Evolutionary conservation across 2,113 vertebrate species (phyloP).

Genomic region (Gymnocephalus cernua): DNA sequence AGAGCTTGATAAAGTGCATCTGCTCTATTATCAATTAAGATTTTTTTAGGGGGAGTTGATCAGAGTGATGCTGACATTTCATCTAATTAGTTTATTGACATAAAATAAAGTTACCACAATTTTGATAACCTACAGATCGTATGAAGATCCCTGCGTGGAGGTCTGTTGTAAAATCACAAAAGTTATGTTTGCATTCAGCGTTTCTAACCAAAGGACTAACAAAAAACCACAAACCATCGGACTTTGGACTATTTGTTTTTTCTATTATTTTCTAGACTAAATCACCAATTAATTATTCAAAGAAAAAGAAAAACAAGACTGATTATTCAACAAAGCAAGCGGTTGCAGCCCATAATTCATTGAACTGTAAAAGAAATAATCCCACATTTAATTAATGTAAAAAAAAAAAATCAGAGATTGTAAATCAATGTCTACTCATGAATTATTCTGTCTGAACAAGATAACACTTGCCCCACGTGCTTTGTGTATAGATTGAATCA

Average conservation of each 20-base stretch:
- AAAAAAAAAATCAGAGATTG: not conserved
- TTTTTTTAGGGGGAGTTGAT: not conserved
- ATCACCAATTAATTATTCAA: not conserved
- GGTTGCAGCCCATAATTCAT: not conserved
- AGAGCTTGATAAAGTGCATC: not conserved
- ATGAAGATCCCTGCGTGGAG: not conserved
- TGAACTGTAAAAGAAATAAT: not conserved
- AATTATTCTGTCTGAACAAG: constrained; percentile 51
- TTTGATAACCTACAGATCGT: not conserved
- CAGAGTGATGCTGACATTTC: too few species aligned
- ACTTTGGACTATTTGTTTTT: not conserved
- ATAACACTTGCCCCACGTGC: constrained; percentile 27
- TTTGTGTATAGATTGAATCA: constrained; percentile 10
- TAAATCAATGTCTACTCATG: not conserved
- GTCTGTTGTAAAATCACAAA: not conserved
- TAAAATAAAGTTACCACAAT: not conserved
- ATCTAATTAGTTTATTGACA: not conserved
- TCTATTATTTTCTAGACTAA: not conserved
- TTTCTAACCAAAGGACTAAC: not conserved
- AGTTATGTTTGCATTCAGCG: not conserved
- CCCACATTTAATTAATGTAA: not conserved
- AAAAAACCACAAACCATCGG: not conserved
- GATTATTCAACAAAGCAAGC: not conserved
- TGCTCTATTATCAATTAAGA: not conserved
- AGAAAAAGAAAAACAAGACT: not conserved